phyloP scores from a whole-genome alignment of 2,113 vertebrate species.

The Nestor notabilis region DNA sequence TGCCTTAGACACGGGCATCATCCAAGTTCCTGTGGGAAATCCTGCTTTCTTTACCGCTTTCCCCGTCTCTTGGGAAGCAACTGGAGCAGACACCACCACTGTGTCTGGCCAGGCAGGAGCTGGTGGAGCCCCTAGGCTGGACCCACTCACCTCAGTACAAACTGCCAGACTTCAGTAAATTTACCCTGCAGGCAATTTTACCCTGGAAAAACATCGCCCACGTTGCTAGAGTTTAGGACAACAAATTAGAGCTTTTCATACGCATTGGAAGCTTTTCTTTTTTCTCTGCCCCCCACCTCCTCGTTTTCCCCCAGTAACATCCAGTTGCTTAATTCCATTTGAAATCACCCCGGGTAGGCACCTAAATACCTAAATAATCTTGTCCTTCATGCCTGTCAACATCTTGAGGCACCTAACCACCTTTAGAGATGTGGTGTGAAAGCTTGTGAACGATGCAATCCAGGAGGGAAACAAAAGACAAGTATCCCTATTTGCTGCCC shows the following conservation, averaged over 20 bases:
- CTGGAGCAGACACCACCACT: accelerated
- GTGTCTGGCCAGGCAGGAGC: background rate
- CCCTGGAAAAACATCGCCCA: background rate
- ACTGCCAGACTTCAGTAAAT: background rate
- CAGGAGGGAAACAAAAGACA: constrained; percentile 61
- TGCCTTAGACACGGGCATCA: background rate
- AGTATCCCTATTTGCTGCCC: constrained; percentile 69
- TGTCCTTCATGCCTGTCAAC: constrained; percentile 70
- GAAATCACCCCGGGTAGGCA: constrained; percentile 46
- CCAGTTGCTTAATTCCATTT: constrained; percentile 55
- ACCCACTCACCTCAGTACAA: background rate
- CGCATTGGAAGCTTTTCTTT: background rate
- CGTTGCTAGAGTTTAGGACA: background rate
- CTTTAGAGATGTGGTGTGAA: constrained; percentile 61
- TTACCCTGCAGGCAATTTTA: background rate
- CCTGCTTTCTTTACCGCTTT: background rate
- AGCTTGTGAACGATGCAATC: constrained; percentile 58
- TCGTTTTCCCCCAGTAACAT: background rate
- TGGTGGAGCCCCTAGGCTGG: background rate
- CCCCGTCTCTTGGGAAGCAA: background rate
- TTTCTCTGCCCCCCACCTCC: accelerated
- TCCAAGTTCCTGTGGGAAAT: constrained; percentile 6
- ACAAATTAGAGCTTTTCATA: constrained; percentile 42
- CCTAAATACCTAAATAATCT: constrained; percentile 64
- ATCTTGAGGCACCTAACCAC: constrained; percentile 68